Evolutionary conservation across 2,888 invertebrate genomes (phyloP), one percentile per base, ranked within the genome.

Genomic region (Pammene fasciana): DNA sequence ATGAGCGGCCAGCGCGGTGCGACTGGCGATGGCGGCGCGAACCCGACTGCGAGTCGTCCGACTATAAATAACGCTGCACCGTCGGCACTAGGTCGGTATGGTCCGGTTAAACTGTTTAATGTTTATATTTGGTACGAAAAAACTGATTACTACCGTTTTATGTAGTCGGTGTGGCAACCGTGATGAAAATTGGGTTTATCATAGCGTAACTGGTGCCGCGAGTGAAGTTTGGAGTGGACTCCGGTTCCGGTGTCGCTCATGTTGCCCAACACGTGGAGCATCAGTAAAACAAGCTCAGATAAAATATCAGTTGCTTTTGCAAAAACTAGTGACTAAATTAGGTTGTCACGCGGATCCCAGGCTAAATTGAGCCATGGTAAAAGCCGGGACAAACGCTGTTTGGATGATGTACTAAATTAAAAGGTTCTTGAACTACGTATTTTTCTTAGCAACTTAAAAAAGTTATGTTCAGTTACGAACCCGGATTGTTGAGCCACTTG

Each of bases 1-100:
- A 78, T 78, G 78, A 76, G 78, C 78, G 64, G 72, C 73, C 75
- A 81, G 86, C 89, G 90, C 78, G 84, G 87, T 86, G 82, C 88
- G 84, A 62, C 62, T 50, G 62, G 18, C 41, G 41, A 16, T 50
- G 62, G 18, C 41, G 41, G 38, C 36, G 50, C 13, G 16, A 2
- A 7, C 46, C n/a, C 18, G 50, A 48, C 61, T 50, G 36, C 26
- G 9, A 34, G 56, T 11, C 8, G 48, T 10, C 14, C 11, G 13
- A 45, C 55, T 48, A 65, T 48, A 46, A 46, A 56, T 55, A 56
- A 45, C 45, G 75, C 84, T 82, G 83, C 83, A 80, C 86, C 88
- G 86, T 83, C 83, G 82, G 87, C 89, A 89, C 86, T 89, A 85
- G 90, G 88, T 87, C 88, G 86, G 75, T 84, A 85, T 26, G 38